Evolutionary conservation across 1,140 invertebrate species (phyloP).

Genomic region (Maniola jurtina): DNA sequence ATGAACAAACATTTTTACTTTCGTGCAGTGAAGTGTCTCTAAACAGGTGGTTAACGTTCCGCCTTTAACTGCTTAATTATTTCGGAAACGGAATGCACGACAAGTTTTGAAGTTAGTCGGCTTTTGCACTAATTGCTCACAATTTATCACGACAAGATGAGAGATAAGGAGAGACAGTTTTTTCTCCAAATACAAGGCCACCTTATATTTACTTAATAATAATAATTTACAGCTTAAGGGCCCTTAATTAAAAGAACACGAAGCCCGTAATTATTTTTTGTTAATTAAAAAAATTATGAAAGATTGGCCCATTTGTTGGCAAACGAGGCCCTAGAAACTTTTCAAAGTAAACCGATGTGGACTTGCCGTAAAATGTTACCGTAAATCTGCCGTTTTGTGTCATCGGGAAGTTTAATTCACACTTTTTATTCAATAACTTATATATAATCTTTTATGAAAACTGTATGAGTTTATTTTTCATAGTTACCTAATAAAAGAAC

Average conservation of each 20-base stretch:
- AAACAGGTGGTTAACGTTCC: slow-evolving; percentile 10
- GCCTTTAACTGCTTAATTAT: slow-evolving; percentile 11
- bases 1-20: slow-evolving; percentile 8
- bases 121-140: slow-evolving; percentile 13
- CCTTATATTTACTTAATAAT: too few relatives aligned
- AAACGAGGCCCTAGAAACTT: too few relatives aligned
- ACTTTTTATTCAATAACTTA: too few relatives aligned
- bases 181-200: background rate
- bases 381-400: too few relatives aligned
- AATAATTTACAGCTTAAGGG: background rate
- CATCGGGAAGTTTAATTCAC: too few relatives aligned
- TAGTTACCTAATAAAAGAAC: too few relatives aligned
- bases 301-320: too few relatives aligned
- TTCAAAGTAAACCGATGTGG: too few relatives aligned
- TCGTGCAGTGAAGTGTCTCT: background rate
- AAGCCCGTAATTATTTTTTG: background rate
- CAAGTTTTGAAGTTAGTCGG: slow-evolving; percentile 7
- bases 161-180: background rate
- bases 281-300: background rate
- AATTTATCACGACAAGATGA: background rate
- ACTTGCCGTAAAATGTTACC: too few relatives aligned
- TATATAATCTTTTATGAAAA: too few relatives aligned
- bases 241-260: background rate
- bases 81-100: slow-evolving; percentile 8
- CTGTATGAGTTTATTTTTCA: too few relatives aligned